These are phyloP conservation scores for Morone chrysops DNA, from an alignment of 2,113 vertebrate species.

Conservation along the genomic window DNA sequence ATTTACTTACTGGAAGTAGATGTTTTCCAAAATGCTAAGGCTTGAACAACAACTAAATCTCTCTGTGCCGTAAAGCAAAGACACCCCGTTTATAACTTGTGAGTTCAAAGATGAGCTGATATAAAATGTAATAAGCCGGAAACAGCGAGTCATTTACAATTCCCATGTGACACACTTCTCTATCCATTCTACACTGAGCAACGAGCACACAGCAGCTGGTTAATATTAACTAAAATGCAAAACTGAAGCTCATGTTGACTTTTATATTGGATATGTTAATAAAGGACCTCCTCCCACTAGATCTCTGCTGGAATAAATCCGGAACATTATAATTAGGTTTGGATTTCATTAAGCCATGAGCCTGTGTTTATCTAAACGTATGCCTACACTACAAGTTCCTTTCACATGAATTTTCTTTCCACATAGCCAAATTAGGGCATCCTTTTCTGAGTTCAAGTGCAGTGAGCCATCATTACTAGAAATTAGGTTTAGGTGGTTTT, in stretches of 20 bases:
- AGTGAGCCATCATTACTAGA: background rate
- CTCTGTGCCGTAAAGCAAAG: background rate
- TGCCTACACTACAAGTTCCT: background rate
- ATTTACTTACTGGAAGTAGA: slow-evolving; percentile 22
- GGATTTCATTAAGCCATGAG: slow-evolving; percentile 2
- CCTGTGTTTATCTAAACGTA: background rate
- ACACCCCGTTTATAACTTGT: background rate
- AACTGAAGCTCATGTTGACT: slow-evolving; percentile 13
- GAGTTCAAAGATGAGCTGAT: slow-evolving; percentile 34
- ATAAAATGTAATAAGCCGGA: background rate
- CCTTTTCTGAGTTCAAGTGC: background rate
- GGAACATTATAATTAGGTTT: background rate
- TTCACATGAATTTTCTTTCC: background rate
- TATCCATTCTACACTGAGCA: background rate
- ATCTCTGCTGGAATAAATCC: background rate
- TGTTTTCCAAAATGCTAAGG: background rate
- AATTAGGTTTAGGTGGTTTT: background rate
- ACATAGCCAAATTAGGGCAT: background rate
- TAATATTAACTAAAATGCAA: slow-evolving; percentile 62
- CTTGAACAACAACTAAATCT: background rate
- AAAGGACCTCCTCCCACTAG: background rate
- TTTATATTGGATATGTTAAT: background rate
- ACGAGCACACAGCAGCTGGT: background rate
- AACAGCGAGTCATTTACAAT: background rate
- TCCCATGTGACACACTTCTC: background rate